phyloP scores from a whole-genome alignment of 2,113 vertebrate genomes.

The Amphiprion percula region DNA sequence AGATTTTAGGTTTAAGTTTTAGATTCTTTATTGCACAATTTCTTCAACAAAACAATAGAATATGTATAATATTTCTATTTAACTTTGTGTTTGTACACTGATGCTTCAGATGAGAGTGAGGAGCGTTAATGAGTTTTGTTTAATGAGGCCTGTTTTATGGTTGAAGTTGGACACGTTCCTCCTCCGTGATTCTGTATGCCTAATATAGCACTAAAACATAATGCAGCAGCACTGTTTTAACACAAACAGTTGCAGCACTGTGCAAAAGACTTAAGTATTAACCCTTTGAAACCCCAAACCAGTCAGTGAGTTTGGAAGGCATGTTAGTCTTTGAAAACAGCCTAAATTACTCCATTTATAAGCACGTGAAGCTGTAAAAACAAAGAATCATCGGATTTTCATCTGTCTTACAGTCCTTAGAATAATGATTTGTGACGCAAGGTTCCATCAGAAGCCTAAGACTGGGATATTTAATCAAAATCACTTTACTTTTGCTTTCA shows the following conservation, averaged over 20 bases:
- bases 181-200: neutral
- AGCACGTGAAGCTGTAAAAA: no score
- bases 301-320: no score
- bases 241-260: neutral
- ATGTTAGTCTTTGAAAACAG: no score
- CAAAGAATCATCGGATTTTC: no score
- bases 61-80: neutral
- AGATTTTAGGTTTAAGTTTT: neutral
- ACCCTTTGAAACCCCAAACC: no score
- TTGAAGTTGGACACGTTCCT: neutral
- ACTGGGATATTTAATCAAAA: no score
- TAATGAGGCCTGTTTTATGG: neutral
- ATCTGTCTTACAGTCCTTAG: no score
- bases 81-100: neutral
- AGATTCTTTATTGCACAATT: conserved; percentile 2
- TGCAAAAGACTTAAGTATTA: no score
- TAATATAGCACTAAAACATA: neutral
- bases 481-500: no score
- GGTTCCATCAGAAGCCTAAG: no score
- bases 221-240: neutral
- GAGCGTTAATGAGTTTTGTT: neutral
- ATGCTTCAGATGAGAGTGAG: neutral
- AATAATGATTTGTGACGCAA: no score
- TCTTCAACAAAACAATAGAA: neutral
- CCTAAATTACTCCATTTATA: no score